These are phyloP conservation scores for Trogon surrucura DNA, from an alignment of 2,113 vertebrate genomes.

Conservation along the genomic window DNA sequence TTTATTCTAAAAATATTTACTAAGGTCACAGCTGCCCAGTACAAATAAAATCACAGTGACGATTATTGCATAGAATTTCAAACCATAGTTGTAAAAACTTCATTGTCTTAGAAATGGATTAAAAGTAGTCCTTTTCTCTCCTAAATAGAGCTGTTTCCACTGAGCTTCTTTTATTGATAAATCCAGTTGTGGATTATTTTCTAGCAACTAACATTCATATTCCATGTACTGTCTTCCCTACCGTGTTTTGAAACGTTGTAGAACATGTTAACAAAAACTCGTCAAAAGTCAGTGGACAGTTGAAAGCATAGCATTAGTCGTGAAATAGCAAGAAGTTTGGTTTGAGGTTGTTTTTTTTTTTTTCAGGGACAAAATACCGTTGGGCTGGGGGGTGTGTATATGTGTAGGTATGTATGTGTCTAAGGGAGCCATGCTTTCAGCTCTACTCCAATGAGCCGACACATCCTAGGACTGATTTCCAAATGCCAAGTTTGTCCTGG, in stretches of 20 bases:
- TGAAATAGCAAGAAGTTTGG: background rate
- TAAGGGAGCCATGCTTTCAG: background rate
- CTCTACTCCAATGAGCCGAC: background rate
- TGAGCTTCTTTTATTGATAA: background rate
- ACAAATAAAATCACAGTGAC: background rate
- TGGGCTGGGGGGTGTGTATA: background rate
- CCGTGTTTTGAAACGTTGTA: background rate
- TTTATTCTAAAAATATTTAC: background rate
- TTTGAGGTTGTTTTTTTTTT: background rate
- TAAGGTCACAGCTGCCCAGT: background rate
- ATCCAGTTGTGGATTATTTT: background rate
- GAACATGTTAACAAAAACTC: background rate
- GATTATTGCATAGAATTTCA: background rate
- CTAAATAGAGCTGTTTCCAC: background rate
- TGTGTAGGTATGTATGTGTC: background rate
- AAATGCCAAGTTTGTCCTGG: constrained; percentile 59
- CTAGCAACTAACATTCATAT: background rate
- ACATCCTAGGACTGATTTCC: constrained; percentile 71
- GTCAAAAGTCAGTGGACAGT: background rate
- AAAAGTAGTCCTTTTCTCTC: background rate
- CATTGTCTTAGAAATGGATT: background rate
- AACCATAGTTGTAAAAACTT: background rate
- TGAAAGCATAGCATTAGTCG: background rate
- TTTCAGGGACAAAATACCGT: background rate
- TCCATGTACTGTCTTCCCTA: background rate